phyloP scores from a whole-genome alignment of 2,888 invertebrate species.

The Drosophila suboccidentalis region DNA sequence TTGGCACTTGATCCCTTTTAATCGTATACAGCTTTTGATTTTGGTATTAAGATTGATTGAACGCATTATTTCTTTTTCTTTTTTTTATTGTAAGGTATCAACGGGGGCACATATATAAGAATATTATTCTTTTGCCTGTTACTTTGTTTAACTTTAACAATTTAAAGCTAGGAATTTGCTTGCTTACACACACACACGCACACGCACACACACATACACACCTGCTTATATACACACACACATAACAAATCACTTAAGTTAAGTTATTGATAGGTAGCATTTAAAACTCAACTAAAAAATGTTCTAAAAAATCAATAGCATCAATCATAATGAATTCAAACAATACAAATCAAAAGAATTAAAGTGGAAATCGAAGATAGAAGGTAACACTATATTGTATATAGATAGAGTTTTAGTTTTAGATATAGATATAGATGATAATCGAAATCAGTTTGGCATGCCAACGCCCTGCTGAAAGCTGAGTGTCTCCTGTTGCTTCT shows the following conservation, averaged over 20 bases:
- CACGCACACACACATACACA: constrained; percentile 47
- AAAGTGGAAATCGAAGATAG: not conserved
- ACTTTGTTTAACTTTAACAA: constrained; percentile 69
- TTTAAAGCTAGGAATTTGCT: constrained; percentile 68
- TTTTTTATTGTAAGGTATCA: constrained; percentile 61
- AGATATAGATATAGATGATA: not conserved
- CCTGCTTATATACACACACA: constrained; percentile 59
- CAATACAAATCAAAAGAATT: not conserved
- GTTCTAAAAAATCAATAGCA: constrained; percentile 6
- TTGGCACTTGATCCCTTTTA: constrained; percentile 1
- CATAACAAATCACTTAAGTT: constrained; percentile 38
- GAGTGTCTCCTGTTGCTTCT: constrained; percentile 86
- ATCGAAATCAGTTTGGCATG: constrained; percentile 73
- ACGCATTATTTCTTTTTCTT: constrained; percentile 18
- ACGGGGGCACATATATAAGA: constrained; percentile 49
- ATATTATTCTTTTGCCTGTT: constrained; percentile 23
- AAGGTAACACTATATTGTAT: constrained; percentile 7
- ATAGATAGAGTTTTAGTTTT: not conserved
- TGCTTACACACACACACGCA: constrained; percentile 4
- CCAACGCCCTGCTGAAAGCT: constrained; percentile 87
- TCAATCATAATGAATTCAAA: constrained; percentile 1
- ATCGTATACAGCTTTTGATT: not conserved
- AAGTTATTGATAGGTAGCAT: constrained; percentile 24
- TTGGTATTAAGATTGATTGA: not conserved
- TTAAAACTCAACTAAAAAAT: constrained; percentile 14